phyloP scores from a whole-genome alignment of 2,797 vertebrate genomes.

The Toxotes lorentzi region DNA sequence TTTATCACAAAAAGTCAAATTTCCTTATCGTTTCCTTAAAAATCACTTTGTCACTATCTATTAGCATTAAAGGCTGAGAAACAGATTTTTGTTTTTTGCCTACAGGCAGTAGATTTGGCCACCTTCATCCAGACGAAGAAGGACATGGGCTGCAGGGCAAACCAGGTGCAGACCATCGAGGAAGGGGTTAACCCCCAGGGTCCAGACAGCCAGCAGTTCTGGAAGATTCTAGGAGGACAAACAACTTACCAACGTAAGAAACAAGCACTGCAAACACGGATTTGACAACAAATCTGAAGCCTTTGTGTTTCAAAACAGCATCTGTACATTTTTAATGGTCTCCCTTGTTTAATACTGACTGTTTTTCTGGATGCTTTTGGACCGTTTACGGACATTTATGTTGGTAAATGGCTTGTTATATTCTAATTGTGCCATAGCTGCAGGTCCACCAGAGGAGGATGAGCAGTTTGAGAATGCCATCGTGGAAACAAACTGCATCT shows the following conservation, averaged over 20 bases:
- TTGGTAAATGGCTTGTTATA: background rate
- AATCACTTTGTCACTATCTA: background rate
- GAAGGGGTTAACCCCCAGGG: constrained; percentile 91
- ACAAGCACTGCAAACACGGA: background rate
- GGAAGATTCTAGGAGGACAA: constrained; percentile 94
- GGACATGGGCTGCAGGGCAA: constrained; percentile 95
- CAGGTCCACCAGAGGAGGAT: constrained; percentile 94
- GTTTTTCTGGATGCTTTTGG: background rate
- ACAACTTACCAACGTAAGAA: constrained; percentile 89
- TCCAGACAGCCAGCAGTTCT: constrained; percentile 92
- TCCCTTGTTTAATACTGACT: background rate
- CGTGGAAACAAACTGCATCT: constrained; percentile 99
- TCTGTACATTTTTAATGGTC: background rate
- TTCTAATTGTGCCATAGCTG: constrained; percentile 79
- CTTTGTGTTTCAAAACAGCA: background rate
- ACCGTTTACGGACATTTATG: background rate
- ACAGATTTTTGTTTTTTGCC: background rate
- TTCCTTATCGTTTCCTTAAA: background rate
- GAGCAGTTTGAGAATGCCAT: constrained; percentile 95
- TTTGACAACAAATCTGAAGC: background rate
- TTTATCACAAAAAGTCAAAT: background rate
- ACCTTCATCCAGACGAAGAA: constrained; percentile 95
- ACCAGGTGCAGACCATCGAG: constrained; percentile 91
- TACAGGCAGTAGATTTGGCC: constrained; percentile 93
- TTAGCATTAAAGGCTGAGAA: background rate